Percentiles rank a stretch among this genome's conserved stretches.
Evolutionary conservation across 1,140 invertebrate species (phyloP).

Genomic region (Heliconius melpomene): DNA sequence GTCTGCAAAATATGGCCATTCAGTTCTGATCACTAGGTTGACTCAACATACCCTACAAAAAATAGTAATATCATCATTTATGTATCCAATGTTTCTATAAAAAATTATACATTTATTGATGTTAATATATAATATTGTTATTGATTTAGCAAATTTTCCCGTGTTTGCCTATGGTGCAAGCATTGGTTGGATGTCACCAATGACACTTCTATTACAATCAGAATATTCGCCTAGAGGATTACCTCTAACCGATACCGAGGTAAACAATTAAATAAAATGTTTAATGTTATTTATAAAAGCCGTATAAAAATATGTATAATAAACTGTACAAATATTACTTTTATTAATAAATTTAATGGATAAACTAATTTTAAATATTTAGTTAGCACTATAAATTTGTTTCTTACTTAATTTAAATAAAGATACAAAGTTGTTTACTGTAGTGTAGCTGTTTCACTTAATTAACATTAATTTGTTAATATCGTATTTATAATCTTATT

Average conservation of each 20-base stretch:
- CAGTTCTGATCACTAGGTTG: too few relatives aligned
- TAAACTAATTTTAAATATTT: too few relatives aligned
- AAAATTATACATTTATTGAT: background rate
- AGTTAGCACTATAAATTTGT: too few relatives aligned
- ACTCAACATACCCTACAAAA: too few relatives aligned
- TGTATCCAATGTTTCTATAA: too few relatives aligned
- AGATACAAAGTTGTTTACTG: too few relatives aligned
- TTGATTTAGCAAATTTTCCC: slow-evolving; percentile 55
- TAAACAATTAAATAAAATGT: slow-evolving; percentile 30
- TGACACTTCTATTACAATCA: slow-evolving; percentile 61
- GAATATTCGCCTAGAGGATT: slow-evolving; percentile 51
- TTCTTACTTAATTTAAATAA: too few relatives aligned
- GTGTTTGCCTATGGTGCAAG: slow-evolving; percentile 60
- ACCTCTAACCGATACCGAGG: slow-evolving; percentile 56
- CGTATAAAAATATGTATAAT: background rate
- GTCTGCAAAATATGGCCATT: too few relatives aligned
- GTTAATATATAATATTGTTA: background rate
- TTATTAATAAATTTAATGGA: too few relatives aligned
- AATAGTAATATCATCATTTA: too few relatives aligned
- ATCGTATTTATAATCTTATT: background rate
- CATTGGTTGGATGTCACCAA: slow-evolving; percentile 70
- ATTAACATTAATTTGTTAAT: too few relatives aligned
- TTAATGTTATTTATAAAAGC: background rate
- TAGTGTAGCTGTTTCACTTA: too few relatives aligned
- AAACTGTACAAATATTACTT: background rate